phyloP scores from a whole-genome alignment of 30 jellyfish, hydroid and myxozoan genomes.

The Cassiopea xamachana region DNA sequence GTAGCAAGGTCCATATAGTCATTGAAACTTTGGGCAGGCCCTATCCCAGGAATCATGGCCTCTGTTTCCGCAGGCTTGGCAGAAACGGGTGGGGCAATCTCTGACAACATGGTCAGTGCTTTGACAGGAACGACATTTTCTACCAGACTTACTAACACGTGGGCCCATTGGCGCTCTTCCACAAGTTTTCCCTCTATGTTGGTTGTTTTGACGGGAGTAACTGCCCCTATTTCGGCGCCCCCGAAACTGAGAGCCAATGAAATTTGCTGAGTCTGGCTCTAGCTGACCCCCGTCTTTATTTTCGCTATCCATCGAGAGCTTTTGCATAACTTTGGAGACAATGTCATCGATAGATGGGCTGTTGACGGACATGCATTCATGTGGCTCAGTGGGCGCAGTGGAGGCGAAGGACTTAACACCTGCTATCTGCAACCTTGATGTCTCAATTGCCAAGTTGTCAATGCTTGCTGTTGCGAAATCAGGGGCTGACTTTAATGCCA shows the following conservation, averaged over 20 bases:
- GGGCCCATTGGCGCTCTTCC: not conserved
- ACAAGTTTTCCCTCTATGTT: not conserved
- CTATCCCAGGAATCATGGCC: not conserved
- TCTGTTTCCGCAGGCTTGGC: not conserved
- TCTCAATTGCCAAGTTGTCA: not conserved
- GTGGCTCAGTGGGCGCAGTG: not conserved
- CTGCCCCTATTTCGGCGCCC: not conserved
- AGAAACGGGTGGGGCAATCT: not conserved
- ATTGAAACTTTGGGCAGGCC: not conserved
- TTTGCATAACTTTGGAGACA: not conserved
- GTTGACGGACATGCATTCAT: not conserved
- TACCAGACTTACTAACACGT: not conserved
- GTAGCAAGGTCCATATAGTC: not conserved
- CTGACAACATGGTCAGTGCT: not conserved
- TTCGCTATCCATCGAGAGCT: not conserved
- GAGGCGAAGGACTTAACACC: not conserved
- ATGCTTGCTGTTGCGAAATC: not conserved
- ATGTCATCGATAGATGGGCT: not conserved
- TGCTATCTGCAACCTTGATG: not conserved
- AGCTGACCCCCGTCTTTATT: not conserved
- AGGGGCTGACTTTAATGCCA: not conserved
- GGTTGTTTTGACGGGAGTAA: not conserved
- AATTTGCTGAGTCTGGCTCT: not conserved
- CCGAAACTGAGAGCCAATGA: not conserved
- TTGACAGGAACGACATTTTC: not conserved